Base-by-base conservation (phyloP, 2,888 invertebrate genomes). In the Cephalotes varians region DNA sequence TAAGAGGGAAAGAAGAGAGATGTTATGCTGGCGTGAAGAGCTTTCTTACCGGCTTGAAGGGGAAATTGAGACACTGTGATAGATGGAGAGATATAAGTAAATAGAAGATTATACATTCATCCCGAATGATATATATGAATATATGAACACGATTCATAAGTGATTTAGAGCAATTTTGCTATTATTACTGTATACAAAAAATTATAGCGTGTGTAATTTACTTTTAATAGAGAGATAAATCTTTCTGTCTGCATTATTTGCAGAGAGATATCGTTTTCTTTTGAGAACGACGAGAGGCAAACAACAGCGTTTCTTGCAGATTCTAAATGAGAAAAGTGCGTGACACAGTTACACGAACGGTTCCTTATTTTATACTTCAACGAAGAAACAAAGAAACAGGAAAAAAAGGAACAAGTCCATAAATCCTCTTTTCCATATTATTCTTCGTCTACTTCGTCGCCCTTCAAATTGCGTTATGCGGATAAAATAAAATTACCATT, bases 401-500 rank as follows among this genome's bases (percentile, higher is more conserved):
- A 2, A 12, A 72, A 28, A 44, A 9, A 9, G 34, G 21, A 79
- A n/a, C 15, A 34, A 44, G 31, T 47, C 9, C 34, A 79, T 69
- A 47, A 79, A 79, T 58, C 9, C 34, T 34, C 44, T 69, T 31
- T 79, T 56, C 12, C 56, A n/a, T 21, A 56, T 62, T 77, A 37
- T 40, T 51, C 37, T 5, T 64, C 21, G 21, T 18, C 18, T 56
- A 12, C 7, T 12, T 79, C 77, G 54, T 56, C 44, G 64, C 25
- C 37, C 44, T 56, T 77, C 54, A 56, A 58, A 69, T 69, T 56
- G 7, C 31, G 65, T 62, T 56, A 25, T 7, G 15, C 54, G 44
- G 51, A 56, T 76, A 84, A 82, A 82, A 87, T 76, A 25, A 44
- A 21, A 25, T 77, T 69, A 25, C 34, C 12, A 44, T 56, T 77